Evolutionary conservation across 1,140 invertebrate species (phyloP), one percentile per base, ranked within the genome.

Genomic region (Anastrepha ludens): DNA sequence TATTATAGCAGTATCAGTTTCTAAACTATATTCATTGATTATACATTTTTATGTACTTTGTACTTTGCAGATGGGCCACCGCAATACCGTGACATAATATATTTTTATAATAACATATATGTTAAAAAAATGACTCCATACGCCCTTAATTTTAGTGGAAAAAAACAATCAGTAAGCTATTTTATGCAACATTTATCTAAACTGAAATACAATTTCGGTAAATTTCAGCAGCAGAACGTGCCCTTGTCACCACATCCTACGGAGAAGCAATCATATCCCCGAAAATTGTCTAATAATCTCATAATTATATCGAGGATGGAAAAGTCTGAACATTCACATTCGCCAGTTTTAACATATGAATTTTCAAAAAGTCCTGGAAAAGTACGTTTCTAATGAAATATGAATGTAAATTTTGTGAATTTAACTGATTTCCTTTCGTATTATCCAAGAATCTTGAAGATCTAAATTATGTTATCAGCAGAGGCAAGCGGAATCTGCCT

Each of bases 31-130:
- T 29, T 29, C 29, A 29, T 29, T 29, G 29, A 29, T 29, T 29
- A 29, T 29, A 29, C 29, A 29, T 29, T 29, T 29, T 29, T 29
- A 0, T 29, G 29, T 29, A 29, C 50, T 55, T 55, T 55, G 50
- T 55, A 2, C n/a, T 55, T 81, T 81, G 20, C 74, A 81, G 74
- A 50, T 58, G 74, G 74, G 20, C 17, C 74, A 29, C 74, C 74
- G 3, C 8, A 55, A 55, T 81, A 97, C 88, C 97, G 97, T 7
- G 98, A 99, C 94, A 95, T 99, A 85, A 99, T 99, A 74, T 96
- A 97, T 91, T 99, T 99, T 92, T 99, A 99, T 92, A 99, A 99
- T 92, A 95, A 95, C 85, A 96, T 98, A 62, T 98, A 97, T 93
- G 96, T 98, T 41, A 95, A 95, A 86, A 95, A 95, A 91, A 96